Conservation (phyloP, 64 coral and sea anemone species). For the Trachythela sp. region DNA sequence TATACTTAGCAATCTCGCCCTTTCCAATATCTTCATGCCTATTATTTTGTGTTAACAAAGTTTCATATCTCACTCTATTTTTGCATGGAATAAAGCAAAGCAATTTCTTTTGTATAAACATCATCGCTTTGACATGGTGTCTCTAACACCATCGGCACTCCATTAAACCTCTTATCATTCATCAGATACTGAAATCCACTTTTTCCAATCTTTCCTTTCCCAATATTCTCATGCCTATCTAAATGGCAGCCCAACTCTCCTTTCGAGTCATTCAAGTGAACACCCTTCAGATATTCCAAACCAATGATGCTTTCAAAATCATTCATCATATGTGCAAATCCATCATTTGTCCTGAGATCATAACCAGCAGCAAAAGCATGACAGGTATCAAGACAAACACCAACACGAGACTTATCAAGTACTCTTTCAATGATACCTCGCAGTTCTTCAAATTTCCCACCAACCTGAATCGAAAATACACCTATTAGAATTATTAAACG, state of each 20-base stretch:
- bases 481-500: too few relatives aligned
- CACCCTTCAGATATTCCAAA: constrained; percentile 59
- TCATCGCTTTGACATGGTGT: constrained; percentile 67
- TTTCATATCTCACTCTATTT: not conserved
- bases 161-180: constrained; percentile 72
- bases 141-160: constrained; percentile 87
- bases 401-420: constrained; percentile 76
- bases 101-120: constrained; percentile 74
- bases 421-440: constrained; percentile 67
- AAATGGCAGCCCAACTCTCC: constrained; percentile 78
- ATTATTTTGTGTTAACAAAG: not conserved
- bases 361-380: constrained; percentile 91
- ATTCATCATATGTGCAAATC: constrained; percentile 60
- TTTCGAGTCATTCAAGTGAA: constrained; percentile 92
- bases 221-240: constrained; percentile 92
- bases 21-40: too few relatives aligned
- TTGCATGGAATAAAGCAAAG: constrained; percentile 56
- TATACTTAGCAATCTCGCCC: too few relatives aligned
- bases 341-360: constrained; percentile 63
- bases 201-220: constrained; percentile 70
- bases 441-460: constrained; percentile 94
- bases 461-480: constrained; percentile 50
- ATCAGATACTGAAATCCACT: constrained; percentile 62
- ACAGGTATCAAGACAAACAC: constrained; percentile 78
- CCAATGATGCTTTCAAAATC: constrained; percentile 71